Conservation (phyloP, 1,140 invertebrate species). For the Drosophila orena region DNA sequence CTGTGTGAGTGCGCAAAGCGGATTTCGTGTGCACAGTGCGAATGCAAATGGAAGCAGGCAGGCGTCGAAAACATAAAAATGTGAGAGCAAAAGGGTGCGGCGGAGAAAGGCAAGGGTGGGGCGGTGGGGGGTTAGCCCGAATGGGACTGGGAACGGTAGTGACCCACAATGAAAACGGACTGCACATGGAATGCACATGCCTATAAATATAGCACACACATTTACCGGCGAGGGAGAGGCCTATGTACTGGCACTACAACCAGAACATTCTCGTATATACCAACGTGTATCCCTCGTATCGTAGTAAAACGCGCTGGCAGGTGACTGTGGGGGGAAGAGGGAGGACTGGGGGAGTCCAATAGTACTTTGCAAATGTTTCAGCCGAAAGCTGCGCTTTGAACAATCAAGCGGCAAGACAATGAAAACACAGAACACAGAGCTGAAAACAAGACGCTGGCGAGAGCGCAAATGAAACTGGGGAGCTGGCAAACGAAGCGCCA, state of each 20-base stretch:
- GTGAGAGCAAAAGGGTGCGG: conserved; percentile 29
- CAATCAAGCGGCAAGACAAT: conserved; percentile 77
- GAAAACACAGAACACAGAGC: conserved; percentile 52
- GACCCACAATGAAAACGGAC: conserved; percentile 81
- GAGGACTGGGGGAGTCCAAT: conserved; percentile 38
- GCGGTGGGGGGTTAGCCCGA: too few species aligned
- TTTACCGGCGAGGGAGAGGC: conserved; percentile 32
- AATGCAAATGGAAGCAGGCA: conserved; percentile 62
- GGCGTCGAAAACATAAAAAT: conserved; percentile 72
- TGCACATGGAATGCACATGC: conserved; percentile 51
- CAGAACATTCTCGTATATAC: conserved; percentile 20
- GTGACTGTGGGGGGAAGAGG: conserved; percentile 26
- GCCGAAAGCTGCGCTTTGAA: conserved; percentile 78
- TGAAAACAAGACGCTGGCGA: conserved; percentile 49
- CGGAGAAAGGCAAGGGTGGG: conserved; percentile 34
- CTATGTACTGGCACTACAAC: conserved; percentile 35
- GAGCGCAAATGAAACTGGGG: conserved; percentile 71
- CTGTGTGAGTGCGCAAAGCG: conserved; percentile 60
- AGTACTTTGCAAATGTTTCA: conserved; percentile 77
- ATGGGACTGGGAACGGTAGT: conserved; percentile 63
- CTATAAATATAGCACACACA: conserved; percentile 65
- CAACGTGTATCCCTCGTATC: conserved; percentile 27
- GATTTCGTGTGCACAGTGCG: conserved; percentile 64
- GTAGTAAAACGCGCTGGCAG: conserved; percentile 70
- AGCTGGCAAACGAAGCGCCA: conserved; percentile 25